Base-by-base conservation (phyloP, 2,888 invertebrate species). In the Nemurella pictetii region DNA sequence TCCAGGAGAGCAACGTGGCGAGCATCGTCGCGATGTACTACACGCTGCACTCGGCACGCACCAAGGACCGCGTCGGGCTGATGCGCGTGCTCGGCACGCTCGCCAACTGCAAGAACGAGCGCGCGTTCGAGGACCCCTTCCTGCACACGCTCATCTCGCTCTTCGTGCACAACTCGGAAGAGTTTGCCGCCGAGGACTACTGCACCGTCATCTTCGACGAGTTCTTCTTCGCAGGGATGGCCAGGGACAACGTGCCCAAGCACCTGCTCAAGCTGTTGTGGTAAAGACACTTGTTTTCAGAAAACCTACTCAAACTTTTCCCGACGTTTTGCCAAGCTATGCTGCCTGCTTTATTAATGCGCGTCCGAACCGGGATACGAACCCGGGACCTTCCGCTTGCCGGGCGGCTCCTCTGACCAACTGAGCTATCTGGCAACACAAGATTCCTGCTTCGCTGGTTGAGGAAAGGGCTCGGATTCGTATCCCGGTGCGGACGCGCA, bases 161-260 rank as follows among this genome's bases (percentile, higher is more conserved):
- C 80, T 92, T 99, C 7, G 95, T 98, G 87, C 95, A 96, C 86
- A 95, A 98, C 92, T 94, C 95, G 2, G 98, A 99, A 87, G 98
- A 98, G 90, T 98, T 99, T 89, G 93, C 96, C 87, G 95, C 96
- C 0, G 97, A 98, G 91, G 98, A 98, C 88, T 98, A 98, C 89
- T 98, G 98, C 90, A 97, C 97, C 0, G 96, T 97, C 0, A 93
- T 99, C 77, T 98, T 99, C 91, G 98, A 98, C 90, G 98, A 98
- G 90, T 98, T 98, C 90, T 96, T 99, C 89, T 95, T 98, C 90
- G 97, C 97, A 85, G 96, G 96, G 0, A 91, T 98, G 26, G 94
- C 95, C 0, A 94, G 96, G 86, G 98, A 98, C 89, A 98, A 98
- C 92, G 98, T 98, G 0, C 95, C 96, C 2, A 93, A 97, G 83